Conservation (phyloP, 2,888 invertebrate genomes). For the Adelognathus sp. region DNA sequence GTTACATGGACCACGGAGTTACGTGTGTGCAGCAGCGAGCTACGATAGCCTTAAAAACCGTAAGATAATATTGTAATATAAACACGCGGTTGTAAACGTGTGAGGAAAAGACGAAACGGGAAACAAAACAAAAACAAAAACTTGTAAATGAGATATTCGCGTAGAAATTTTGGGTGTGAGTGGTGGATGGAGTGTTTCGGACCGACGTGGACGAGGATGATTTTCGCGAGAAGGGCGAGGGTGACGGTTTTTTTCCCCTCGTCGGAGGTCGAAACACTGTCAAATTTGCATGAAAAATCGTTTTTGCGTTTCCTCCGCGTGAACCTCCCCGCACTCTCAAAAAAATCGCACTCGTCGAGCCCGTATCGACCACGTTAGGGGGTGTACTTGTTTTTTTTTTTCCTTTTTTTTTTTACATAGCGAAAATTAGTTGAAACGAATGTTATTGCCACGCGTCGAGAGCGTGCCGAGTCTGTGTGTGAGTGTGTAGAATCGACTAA, state of each 20-base stretch:
- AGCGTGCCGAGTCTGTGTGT: neutral
- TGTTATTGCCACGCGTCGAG: neutral
- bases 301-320: slow-evolving; percentile 1
- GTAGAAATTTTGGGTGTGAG: slow-evolving; percentile 13
- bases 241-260: too few species aligned
- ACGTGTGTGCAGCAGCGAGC: slow-evolving; percentile 78
- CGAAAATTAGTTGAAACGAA: slow-evolving; percentile 10
- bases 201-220: neutral
- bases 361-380: neutral
- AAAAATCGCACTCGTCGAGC: slow-evolving; percentile 10
- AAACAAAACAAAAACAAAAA: slow-evolving; percentile 46
- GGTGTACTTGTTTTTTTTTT: slow-evolving; percentile 19
- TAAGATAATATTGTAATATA: slow-evolving; percentile 76
- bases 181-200: slow-evolving; percentile 11
- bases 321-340: neutral
- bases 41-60: slow-evolving; percentile 78
- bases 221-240: neutral
- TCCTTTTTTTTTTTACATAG: slow-evolving; percentile 17
- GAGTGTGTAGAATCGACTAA: slow-evolving; percentile 14
- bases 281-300: too few species aligned
- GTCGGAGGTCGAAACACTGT: too few species aligned
- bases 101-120: slow-evolving; percentile 30
- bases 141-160: slow-evolving; percentile 34
- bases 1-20: slow-evolving; percentile 78
- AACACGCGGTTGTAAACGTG: slow-evolving; percentile 49